Conservation (phyloP, 2,113 vertebrate species). For the Tetrao urogallus region DNA sequence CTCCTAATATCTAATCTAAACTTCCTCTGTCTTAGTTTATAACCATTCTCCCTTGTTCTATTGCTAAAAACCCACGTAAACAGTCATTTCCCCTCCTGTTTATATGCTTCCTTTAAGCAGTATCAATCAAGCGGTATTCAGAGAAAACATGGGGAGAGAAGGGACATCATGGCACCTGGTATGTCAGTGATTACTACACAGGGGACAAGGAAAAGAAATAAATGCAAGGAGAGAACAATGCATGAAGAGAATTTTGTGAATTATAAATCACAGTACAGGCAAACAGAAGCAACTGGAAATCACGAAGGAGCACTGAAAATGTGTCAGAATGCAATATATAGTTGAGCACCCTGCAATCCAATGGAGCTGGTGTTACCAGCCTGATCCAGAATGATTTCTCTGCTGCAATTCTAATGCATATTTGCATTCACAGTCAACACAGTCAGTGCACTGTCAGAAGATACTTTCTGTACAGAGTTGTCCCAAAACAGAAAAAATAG, state of each 20-base stretch:
- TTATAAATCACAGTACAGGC: neutral
- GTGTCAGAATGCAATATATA: constrained; percentile 9
- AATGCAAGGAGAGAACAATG: neutral
- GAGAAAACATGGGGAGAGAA: neutral
- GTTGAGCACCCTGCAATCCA: neutral
- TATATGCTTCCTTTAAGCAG: no score
- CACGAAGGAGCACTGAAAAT: neutral
- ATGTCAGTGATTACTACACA: neutral
- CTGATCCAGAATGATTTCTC: constrained; percentile 14
- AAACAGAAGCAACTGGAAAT: neutral
- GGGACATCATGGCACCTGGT: neutral
- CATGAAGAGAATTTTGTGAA: fast-evolving
- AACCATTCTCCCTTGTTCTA: no score
- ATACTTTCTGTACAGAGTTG: neutral
- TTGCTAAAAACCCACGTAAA: no score
- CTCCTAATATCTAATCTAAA: no score
- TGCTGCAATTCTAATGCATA: constrained; percentile 1
- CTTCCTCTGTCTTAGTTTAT: no score
- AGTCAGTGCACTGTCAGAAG: neutral
- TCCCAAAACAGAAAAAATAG: neutral
- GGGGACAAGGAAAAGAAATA: neutral
- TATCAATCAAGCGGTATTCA: neutral
- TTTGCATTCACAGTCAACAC: neutral
- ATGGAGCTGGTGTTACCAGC: neutral
- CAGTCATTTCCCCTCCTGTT: no score